Percentiles rank a stretch among this genome's conserved stretches.
Conservation (phyloP, 1,140 invertebrate species). For the Piezodorus guildinii region DNA sequence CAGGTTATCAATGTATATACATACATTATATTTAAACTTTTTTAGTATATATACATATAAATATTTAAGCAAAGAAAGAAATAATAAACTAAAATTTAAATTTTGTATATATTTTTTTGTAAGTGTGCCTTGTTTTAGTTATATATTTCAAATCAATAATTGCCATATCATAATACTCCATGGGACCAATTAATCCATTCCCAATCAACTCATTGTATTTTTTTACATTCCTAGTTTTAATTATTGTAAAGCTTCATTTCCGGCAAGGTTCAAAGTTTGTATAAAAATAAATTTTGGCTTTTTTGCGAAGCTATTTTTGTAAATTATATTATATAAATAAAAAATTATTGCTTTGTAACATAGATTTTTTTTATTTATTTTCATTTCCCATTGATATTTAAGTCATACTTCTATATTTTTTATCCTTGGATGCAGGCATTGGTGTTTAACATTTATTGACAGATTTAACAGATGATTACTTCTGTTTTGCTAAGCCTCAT, state of each 20-base stretch:
- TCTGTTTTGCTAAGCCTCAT: too few relatives aligned
- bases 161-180: constrained; percentile 13
- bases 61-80: background rate
- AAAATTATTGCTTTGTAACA: constrained; percentile 14
- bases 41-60: background rate
- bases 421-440: too few relatives aligned
- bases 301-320: constrained; percentile 14
- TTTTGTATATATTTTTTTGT: constrained; percentile 5
- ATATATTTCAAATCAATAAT: constrained; percentile 1
- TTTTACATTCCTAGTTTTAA: constrained; percentile 4
- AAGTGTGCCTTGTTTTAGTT: constrained; percentile 9
- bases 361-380: constrained; percentile 4
- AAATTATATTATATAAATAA: constrained; percentile 21
- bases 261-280: constrained; percentile 11
- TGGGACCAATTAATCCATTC: constrained; percentile 14
- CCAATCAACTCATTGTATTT: background rate
- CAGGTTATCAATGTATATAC: background rate
- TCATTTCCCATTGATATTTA: background rate
- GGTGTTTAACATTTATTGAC: too few relatives aligned
- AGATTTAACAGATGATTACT: too few relatives aligned
- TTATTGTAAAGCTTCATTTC: constrained; percentile 10
- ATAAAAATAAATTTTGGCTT: constrained; percentile 5
- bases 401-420: too few relatives aligned
- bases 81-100: background rate
- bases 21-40: constrained; percentile 6